Evolutionary conservation across 2,888 invertebrate species (phyloP), one percentile per base, ranked within the genome.

Genomic region (Diarsia dahlii): DNA sequence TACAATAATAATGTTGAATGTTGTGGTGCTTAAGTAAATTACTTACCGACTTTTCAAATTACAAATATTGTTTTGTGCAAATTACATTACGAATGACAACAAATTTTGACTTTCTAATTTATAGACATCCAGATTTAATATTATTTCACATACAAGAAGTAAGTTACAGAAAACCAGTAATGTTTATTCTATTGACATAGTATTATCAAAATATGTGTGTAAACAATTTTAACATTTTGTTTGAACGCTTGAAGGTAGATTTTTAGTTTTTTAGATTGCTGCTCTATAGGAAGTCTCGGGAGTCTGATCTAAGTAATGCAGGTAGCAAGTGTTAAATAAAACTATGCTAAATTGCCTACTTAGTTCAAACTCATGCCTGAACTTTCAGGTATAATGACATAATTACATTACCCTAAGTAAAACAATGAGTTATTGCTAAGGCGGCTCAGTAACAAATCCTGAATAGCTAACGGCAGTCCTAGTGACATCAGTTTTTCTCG

Each of bases 401-500:
- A 74, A 85, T 56, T 78, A 76, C 23, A 78, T 62, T 73, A 86
- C 52, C 80, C 56, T 86, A 85, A n/a, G 64, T 83, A 76, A 76
- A 78, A 86, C 77, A 84, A 67, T 78, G 12, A 60, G 62, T 58
- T 64, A 64, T 13, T 71, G 72, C 66, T 54, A 78, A 80, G 71
- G 74, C 52, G 72, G 78, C 78, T 74, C 52, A 70, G 82, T 79
- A 83, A 75, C 82, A 89, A 89, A 89, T 88, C 84, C 87, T 78
- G 82, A 85, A 81, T 76, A 77, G 62, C 80, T 82, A 83, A 86
- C 79, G 84, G 87, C 86, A 89, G 87, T 79, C 83, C 76, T 66
- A 68, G 46, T 69, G 82, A 90, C 87, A 81, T 85, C 86, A 64
- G 77, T 88, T 89, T 90, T 88, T 83, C 86, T 87, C 81, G 69